Base-by-base conservation (phyloP, 2,888 invertebrate species). In the Luperina nickerlii region DNA sequence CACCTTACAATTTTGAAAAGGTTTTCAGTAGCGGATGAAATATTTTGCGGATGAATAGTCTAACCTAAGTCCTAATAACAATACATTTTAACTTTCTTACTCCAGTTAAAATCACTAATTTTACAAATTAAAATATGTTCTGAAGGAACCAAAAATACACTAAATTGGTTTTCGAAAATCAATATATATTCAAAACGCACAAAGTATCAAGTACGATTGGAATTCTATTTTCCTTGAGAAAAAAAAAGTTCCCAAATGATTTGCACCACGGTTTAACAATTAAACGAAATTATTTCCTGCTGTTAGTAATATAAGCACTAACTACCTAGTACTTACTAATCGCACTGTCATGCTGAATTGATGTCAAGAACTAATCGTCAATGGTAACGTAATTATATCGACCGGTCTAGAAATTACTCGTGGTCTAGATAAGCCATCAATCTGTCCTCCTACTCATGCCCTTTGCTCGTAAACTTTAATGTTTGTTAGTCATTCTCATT, bases 361-460 rank as follows among this genome's bases (percentile, higher is more conserved):
- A 87, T 87, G 82, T 87, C 90, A 88, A 90, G 89, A 87, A 76
- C 84, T 70, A 66, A 68, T 38, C 62, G 83, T 76, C 87, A 81
- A 76, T 83, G 69, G 76, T 74, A 78, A 72, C n/a, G 71, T 27
- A 80, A 80, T 82, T 84, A 82, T 88, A 76, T 71, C 71, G 80
- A 80, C 73, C 65, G 54, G 73, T 78, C 76, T 82, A 63, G 74
- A 77, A 71, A 82, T 83, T 18, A 80, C 73, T 71, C 60, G 70
- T 63, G 81, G 32, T 85, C 79, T 85, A 84, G 74, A 78, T 83
- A n/a, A 68, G 51, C 38, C 74, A 82, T 78, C 51, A 73, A 83
- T 72, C 48, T 72, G 83, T 81, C 83, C 81, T 83, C 75, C 78
- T 69, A 79, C 78, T 78, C 62, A 60, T 11, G 69, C 79, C 82